Evolutionary conservation across 2,797 vertebrate genomes (phyloP).

Genomic region (Sebastes elongatus): DNA sequence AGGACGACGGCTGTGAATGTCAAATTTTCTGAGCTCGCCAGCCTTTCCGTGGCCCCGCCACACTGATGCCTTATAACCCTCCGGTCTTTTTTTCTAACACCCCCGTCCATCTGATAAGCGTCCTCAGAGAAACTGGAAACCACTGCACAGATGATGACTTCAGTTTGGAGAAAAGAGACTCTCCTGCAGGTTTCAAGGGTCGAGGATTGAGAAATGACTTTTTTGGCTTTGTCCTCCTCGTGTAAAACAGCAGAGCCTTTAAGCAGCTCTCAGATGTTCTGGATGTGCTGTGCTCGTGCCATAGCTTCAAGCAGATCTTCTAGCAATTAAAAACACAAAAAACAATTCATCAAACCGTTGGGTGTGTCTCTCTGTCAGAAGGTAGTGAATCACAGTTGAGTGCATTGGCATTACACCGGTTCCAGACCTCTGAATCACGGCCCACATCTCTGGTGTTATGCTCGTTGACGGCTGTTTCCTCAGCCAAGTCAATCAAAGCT

Average conservation of each 20-base stretch:
- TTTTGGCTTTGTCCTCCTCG: constrained; percentile 2
- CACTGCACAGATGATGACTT: constrained; percentile 5
- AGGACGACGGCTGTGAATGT: constrained; percentile 34
- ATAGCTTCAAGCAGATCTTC: constrained; percentile 37
- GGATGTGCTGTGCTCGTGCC: constrained; percentile 44
- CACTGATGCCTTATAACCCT: constrained; percentile 57
- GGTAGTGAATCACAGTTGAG: background rate
- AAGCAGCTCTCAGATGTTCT: constrained; percentile 3
- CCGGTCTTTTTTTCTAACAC: background rate
- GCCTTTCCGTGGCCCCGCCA: constrained; percentile 34
- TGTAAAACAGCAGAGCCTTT: background rate
- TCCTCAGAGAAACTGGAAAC: constrained; percentile 7
- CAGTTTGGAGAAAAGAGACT: background rate
- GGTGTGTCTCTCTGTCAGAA: constrained; percentile 1
- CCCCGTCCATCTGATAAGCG: background rate
- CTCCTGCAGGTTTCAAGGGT: background rate
- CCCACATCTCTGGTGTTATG: background rate
- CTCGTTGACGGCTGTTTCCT: background rate
- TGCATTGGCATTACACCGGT: background rate
- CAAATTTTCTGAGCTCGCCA: background rate
- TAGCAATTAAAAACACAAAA: background rate
- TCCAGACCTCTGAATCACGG: background rate
- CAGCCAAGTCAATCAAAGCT: background rate
- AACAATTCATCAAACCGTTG: background rate
- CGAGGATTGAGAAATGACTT: constrained; percentile 13